phyloP scores from a whole-genome alignment of 2,888 invertebrate species.

The Myathropa florea region DNA sequence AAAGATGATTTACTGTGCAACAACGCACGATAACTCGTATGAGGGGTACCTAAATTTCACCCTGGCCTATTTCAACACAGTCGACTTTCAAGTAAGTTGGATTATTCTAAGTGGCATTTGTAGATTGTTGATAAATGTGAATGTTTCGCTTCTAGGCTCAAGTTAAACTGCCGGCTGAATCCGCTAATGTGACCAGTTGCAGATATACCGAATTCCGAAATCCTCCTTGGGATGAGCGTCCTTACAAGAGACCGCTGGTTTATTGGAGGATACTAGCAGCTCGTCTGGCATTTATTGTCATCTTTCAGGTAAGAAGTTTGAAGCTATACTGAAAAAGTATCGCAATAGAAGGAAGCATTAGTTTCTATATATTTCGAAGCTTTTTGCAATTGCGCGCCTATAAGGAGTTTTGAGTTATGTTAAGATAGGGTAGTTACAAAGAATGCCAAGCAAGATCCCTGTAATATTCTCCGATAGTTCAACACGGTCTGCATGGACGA shows the following conservation, averaged over 20 bases:
- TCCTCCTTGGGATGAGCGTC: slow-evolving; percentile 81
- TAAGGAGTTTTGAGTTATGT: no score
- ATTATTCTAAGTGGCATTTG: background rate
- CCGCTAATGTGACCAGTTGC: slow-evolving; percentile 80
- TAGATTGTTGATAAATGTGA: background rate
- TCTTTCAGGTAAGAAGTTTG: slow-evolving; percentile 84
- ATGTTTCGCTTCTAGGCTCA: slow-evolving; percentile 61
- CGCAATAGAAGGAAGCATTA: no score
- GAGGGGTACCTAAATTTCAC: slow-evolving; percentile 87
- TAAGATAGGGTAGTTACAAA: no score
- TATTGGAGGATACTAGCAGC: slow-evolving; percentile 89
- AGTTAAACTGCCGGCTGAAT: slow-evolving; percentile 75
- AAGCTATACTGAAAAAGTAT: no score
- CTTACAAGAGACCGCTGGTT: slow-evolving; percentile 84
- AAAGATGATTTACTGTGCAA: slow-evolving; percentile 84
- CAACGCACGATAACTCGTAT: slow-evolving; percentile 82
- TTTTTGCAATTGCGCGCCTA: no score
- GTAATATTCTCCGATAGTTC: no score
- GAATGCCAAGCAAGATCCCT: no score
- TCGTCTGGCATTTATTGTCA: slow-evolving; percentile 87
- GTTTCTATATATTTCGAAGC: no score
- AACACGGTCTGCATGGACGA: no score
- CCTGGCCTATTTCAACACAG: slow-evolving; percentile 85
- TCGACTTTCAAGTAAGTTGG: slow-evolving; percentile 81
- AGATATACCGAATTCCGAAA: slow-evolving; percentile 88